These are phyloP conservation scores for Enteromius paludinosus DNA, from an alignment of 2,797 vertebrate genomes.

Conservation along the genomic window DNA sequence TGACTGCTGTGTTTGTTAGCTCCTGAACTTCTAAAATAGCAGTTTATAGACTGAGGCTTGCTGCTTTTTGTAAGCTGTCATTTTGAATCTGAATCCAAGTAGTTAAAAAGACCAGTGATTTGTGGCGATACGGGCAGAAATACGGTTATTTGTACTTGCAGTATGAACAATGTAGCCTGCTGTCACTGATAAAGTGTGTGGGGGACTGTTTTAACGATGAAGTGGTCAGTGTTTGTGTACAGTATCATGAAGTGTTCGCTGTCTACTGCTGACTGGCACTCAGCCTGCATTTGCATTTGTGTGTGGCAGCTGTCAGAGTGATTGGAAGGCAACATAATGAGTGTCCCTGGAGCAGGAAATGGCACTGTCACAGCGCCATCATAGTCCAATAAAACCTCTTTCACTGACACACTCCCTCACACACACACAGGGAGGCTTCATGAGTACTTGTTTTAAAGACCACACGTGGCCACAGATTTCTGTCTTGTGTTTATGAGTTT, in stretches of 20 bases:
- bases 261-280: neutral
- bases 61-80: conserved; percentile 3
- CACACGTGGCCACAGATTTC: neutral
- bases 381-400: conserved; percentile 1
- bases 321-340: conserved; percentile 29
- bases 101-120: neutral
- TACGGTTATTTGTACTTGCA: neutral
- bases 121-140: neutral
- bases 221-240: conserved; percentile 34
- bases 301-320: conserved; percentile 30
- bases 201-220: conserved; percentile 2
- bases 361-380: conserved; percentile 27
- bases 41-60: neutral
- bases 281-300: conserved; percentile 8
- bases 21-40: neutral
- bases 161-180: neutral
- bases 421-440: neutral
- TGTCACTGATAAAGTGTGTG: neutral
- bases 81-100: neutral
- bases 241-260: conserved; percentile 32
- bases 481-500: neutral
- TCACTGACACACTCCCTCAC: neutral
- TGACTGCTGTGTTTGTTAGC: conserved; percentile 20
- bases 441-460: neutral
- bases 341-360: conserved; percentile 36